phyloP scores from a whole-genome alignment of 2,888 invertebrate genomes.

The Folsomia manolachei region DNA sequence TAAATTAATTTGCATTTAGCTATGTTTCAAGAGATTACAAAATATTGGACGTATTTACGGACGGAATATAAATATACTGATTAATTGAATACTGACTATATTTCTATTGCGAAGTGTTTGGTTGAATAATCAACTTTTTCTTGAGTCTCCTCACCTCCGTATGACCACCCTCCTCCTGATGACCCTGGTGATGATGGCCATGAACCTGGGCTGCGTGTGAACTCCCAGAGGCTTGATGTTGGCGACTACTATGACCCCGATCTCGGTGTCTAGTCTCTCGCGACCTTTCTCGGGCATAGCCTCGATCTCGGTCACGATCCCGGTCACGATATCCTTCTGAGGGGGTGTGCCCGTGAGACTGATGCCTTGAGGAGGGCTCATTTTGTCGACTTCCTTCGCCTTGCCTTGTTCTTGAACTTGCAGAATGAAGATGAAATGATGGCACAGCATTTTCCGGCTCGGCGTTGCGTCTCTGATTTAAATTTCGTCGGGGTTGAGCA shows the following conservation, averaged over 20 bases:
- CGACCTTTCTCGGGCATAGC: neutral
- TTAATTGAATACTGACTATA: neutral
- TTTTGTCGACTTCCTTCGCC: neutral
- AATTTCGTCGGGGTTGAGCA: neutral
- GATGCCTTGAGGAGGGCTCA: neutral
- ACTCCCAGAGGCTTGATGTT: neutral
- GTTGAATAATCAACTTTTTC: slow-evolving; percentile 42
- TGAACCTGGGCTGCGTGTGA: neutral
- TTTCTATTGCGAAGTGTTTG: slow-evolving; percentile 4
- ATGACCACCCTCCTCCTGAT: neutral
- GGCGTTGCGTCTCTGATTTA: slow-evolving; percentile 9
- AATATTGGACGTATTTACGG: too few relatives aligned
- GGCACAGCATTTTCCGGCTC: neutral
- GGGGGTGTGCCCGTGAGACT: neutral
- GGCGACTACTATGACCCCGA: slow-evolving; percentile 1
- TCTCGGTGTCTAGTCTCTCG: neutral
- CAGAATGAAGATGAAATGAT: neutral
- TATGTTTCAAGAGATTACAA: too few relatives aligned
- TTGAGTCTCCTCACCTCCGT: slow-evolving; percentile 38
- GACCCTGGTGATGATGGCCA: neutral
- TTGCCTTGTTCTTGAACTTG: neutral
- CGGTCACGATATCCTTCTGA: neutral
- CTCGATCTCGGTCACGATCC: too few relatives aligned
- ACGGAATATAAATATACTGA: neutral
- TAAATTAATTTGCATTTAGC: too few relatives aligned